These are phyloP conservation scores for Coilia nasus DNA, from an alignment of 2,797 vertebrate species.

Conservation along the genomic window DNA sequence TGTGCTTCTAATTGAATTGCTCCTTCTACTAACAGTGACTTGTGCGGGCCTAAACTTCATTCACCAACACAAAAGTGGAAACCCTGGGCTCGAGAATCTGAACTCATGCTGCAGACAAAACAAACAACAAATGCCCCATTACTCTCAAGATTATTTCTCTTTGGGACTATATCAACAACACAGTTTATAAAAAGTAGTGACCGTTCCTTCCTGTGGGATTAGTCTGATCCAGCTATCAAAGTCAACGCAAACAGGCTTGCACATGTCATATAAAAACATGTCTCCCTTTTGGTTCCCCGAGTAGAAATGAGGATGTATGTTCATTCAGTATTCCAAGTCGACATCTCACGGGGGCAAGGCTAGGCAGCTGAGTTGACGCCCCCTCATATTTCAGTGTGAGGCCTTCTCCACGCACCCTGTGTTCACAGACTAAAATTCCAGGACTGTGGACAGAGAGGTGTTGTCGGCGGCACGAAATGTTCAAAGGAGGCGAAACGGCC, in stretches of 20 bases:
- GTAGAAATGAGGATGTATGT: neutral
- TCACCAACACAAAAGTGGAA: neutral
- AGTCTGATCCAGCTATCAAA: neutral
- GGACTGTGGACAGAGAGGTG: constrained; percentile 39
- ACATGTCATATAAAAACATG: neutral
- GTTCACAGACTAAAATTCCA: neutral
- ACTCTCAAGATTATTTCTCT: neutral
- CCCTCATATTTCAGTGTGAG: constrained; percentile 6
- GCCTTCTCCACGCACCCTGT: constrained; percentile 4
- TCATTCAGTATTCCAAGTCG: neutral
- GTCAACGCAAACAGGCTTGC: neutral
- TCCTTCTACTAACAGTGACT: constrained; percentile 26
- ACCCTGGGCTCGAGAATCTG: neutral
- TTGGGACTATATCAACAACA: neutral
- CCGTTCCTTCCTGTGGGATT: neutral
- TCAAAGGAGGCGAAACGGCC: constrained; percentile 41
- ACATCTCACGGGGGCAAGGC: neutral
- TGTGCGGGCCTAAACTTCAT: neutral
- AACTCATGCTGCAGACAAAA: neutral
- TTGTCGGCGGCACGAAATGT: constrained; percentile 49
- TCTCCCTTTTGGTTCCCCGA: neutral
- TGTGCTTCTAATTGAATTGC: constrained; percentile 24
- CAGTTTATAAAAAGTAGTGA: neutral
- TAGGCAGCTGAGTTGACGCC: neutral
- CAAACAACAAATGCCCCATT: neutral